Percentiles rank a stretch among this genome's conserved stretches.
phyloP scores from a whole-genome alignment of 2,888 invertebrate species.

The Ornithoptera priamus region DNA sequence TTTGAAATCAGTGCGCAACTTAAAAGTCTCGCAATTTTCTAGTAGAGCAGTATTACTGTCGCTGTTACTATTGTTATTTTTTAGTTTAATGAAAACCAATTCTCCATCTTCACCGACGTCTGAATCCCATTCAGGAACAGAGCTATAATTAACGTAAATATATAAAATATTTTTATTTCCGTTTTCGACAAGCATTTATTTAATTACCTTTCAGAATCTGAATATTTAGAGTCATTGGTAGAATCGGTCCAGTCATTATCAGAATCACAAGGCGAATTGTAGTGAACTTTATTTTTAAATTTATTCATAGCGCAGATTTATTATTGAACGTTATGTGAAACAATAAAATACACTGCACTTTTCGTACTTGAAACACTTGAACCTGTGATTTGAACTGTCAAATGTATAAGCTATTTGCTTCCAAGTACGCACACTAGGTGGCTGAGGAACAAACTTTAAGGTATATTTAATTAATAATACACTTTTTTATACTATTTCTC shows the following conservation, averaged over 20 bases:
- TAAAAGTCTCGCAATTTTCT: constrained; percentile 69
- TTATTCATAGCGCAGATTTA: constrained; percentile 47
- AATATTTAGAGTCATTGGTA: constrained; percentile 76
- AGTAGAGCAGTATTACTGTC: constrained; percentile 54
- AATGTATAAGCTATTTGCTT: not conserved
- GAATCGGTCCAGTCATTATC: constrained; percentile 75
- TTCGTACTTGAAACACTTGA: not conserved
- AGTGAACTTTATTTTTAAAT: constrained; percentile 51
- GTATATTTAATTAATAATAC: too few relatives aligned
- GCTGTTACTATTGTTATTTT: constrained; percentile 40
- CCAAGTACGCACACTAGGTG: too few relatives aligned
- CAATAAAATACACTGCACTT: not conserved
- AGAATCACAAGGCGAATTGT: constrained; percentile 67
- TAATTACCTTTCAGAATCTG: constrained; percentile 81
- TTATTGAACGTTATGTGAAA: not conserved
- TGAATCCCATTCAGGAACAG: constrained; percentile 85
- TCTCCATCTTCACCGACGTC: constrained; percentile 83
- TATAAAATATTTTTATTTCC: not conserved
- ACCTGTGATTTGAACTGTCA: not conserved
- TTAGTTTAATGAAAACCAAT: constrained; percentile 83
- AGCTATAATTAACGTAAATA: constrained; percentile 55
- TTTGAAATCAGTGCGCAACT: constrained; percentile 69
- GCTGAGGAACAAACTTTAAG: too few relatives aligned
- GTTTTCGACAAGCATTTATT: not conserved
- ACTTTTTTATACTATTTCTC: too few relatives aligned